phyloP scores from a whole-genome alignment of 2,888 invertebrate genomes.

The Hermodice carunculata region DNA sequence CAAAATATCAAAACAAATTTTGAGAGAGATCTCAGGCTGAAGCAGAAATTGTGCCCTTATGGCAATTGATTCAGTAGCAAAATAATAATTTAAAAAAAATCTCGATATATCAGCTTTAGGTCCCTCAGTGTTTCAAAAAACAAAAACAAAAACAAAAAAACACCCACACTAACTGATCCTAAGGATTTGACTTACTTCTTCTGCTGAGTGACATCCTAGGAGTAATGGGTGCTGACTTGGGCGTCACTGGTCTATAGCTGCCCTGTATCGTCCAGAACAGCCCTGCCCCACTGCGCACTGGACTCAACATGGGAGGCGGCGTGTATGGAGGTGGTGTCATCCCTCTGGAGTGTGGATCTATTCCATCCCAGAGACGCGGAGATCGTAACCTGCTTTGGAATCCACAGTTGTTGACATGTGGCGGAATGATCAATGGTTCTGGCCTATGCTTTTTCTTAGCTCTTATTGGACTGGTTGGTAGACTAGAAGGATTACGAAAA shows the following conservation, averaged over 20 bases:
- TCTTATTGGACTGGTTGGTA: slow-evolving; percentile 25
- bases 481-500: slow-evolving; percentile 19
- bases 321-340: slow-evolving; percentile 80
- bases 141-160: too few species aligned
- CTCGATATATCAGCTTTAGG: too few species aligned
- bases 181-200: slow-evolving; percentile 41
- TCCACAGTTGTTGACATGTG: slow-evolving; percentile 68
- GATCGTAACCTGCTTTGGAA: slow-evolving; percentile 74
- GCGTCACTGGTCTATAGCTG: slow-evolving; percentile 50
- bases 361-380: slow-evolving; percentile 54
- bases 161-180: too few species aligned
- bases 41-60: too few species aligned
- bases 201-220: slow-evolving; percentile 41
- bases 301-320: slow-evolving; percentile 94
- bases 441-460: slow-evolving; percentile 50
- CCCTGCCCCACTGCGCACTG: slow-evolving; percentile 89
- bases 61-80: too few species aligned
- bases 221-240: slow-evolving; percentile 66
- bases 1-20: too few species aligned
- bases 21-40: too few species aligned
- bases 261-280: slow-evolving; percentile 76
- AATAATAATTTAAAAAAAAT: too few species aligned
- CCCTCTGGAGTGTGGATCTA: slow-evolving; percentile 41
- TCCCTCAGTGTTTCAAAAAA: too few species aligned
- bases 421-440: slow-evolving; percentile 70